Percentiles rank a stretch among this genome's conserved stretches.
Conservation (phyloP, 2,888 invertebrate genomes). For the Caenorhabditis sulstoni region DNA sequence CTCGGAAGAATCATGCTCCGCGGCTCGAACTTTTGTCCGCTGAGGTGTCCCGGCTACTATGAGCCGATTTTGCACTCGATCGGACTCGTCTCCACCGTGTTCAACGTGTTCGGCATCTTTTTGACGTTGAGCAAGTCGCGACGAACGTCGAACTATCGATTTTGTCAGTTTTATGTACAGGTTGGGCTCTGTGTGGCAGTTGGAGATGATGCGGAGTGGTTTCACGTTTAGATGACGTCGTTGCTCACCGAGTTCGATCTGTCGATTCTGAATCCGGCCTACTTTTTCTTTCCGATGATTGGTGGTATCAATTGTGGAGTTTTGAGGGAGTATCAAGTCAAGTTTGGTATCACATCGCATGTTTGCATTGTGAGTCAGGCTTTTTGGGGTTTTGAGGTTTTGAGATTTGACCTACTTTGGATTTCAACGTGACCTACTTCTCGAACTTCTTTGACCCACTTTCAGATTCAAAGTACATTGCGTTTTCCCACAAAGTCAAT, state of each 20-base stretch:
- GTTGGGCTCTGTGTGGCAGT: too few species aligned
- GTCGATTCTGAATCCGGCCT: slow-evolving; percentile 42
- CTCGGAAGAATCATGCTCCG: too few species aligned
- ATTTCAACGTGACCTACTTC: too few species aligned
- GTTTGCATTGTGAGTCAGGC: slow-evolving; percentile 39
- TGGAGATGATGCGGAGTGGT: too few species aligned
- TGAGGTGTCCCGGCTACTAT: slow-evolving; percentile 24
- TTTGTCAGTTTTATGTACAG: slow-evolving; percentile 45
- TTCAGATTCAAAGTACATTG: too few species aligned
- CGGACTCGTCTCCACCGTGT: slow-evolving; percentile 19
- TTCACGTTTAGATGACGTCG: slow-evolving; percentile 24
- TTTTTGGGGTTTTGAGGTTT: background rate
- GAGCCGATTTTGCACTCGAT: slow-evolving; percentile 32
- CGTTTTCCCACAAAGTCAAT: too few species aligned
- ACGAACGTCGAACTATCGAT: slow-evolving; percentile 20
- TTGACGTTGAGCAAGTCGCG: slow-evolving; percentile 23
- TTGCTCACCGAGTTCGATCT: slow-evolving; percentile 48
- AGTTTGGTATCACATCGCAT: slow-evolving; percentile 37
- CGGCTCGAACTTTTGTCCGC: slow-evolving; percentile 33
- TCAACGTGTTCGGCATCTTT: slow-evolving; percentile 25
- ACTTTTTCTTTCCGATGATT: slow-evolving; percentile 56
- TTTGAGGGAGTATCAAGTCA: slow-evolving; percentile 18
- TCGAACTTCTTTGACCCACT: too few species aligned
- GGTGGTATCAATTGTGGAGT: slow-evolving; percentile 53
- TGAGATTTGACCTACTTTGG: background rate